phyloP scores from a whole-genome alignment of 2,113 vertebrate genomes.

The Eurypyga helias region DNA sequence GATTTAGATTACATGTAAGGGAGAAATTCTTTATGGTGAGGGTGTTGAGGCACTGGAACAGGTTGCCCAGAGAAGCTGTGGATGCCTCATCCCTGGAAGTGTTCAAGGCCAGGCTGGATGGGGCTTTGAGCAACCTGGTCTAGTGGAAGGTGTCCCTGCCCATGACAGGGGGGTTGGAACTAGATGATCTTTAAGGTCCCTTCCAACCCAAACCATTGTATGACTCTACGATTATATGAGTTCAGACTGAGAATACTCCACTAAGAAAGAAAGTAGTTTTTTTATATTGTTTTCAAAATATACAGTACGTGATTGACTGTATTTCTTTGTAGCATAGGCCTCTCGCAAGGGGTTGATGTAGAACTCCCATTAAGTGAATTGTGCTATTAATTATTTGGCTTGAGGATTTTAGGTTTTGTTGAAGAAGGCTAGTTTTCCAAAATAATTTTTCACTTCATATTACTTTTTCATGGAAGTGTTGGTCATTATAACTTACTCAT shows the following conservation, averaged over 20 bases:
- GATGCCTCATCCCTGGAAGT: no score
- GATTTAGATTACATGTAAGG: no score
- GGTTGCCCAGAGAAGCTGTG: no score
- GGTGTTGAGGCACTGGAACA: no score
- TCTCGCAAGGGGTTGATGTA: background rate
- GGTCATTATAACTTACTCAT: background rate
- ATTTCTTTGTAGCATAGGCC: background rate
- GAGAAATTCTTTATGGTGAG: no score
- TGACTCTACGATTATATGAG: no score
- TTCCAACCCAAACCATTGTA: no score
- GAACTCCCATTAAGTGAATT: background rate
- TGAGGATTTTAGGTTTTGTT: background rate
- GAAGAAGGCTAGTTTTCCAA: background rate
- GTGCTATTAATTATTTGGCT: background rate
- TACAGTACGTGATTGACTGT: background rate
- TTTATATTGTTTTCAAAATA: background rate
- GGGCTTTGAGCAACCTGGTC: no score
- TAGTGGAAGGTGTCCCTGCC: no score
- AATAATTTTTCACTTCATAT: background rate
- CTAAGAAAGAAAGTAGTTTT: background rate
- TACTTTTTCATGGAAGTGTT: background rate
- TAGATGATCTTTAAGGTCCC: no score
- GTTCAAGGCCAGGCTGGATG: no score
- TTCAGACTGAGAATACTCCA: background rate
- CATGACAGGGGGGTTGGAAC: no score